phyloP scores from a whole-genome alignment of 2,888 invertebrate species.

The Ormia ochracea region DNA sequence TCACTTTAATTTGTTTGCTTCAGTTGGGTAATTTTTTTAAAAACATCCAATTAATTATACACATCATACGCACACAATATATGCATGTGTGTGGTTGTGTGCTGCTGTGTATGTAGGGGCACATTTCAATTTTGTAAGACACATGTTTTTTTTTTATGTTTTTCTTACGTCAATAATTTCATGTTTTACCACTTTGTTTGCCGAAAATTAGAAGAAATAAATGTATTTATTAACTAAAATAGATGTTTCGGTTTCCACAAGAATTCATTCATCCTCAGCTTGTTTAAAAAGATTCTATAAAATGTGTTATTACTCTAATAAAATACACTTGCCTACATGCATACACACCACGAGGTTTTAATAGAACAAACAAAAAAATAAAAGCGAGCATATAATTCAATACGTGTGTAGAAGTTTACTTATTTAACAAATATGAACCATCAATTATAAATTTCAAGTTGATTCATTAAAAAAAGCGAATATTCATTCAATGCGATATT shows the following conservation, averaged over 20 bases:
- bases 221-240: not conserved
- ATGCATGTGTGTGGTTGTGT: no score
- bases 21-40: no score
- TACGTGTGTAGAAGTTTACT: no score
- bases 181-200: constrained; percentile 2
- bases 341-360: no score
- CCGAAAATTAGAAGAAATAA: not conserved
- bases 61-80: no score
- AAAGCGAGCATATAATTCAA: no score
- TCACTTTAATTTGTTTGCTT: no score
- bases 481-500: not conserved
- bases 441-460: not conserved
- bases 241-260: not conserved
- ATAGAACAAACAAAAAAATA: no score
- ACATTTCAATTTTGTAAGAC: not conserved
- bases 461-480: not conserved
- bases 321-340: no score
- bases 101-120: not conserved
- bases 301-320: no score
- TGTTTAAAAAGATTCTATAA: not conserved
- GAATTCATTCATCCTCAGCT: not conserved
- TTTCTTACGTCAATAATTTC: constrained; percentile 47
- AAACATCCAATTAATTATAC: no score
- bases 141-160: not conserved
- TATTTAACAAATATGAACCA: not conserved